Evolutionary conservation across 2,113 vertebrate genomes (phyloP), one percentile per base, ranked within the genome.

Genomic region (Ictalurus punctatus): DNA sequence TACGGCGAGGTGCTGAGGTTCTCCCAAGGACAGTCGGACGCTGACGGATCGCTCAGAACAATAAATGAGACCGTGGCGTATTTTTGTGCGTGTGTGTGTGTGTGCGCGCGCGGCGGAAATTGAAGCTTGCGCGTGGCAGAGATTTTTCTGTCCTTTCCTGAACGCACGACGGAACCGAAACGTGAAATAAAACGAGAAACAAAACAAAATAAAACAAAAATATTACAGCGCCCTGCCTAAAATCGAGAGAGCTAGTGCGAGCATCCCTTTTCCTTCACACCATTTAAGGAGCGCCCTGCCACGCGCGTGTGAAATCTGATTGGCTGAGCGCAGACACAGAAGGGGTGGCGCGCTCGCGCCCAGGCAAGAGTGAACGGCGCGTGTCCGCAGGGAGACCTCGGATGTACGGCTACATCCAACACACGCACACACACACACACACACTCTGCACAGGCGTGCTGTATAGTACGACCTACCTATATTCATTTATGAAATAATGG

Each of bases 241-340:
- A 30, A 63, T 37, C 86, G 74, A 65, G 80, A 82, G 84, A 83
- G 90, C 91, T 87, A 91, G 89, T 95, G 95, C 90, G 93, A 95
- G 94, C 94, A 93, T 93, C 94, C 91, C 94, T 93, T 96, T 94
- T 94, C 93, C 93, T 92, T 91, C 96, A 94, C 94, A 92, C 95
- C 95, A 96, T 97, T 96, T 97, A 97, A 94, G 96, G 94, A 93
- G 91, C 92, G 95, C 95, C 96, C 96, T 95, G 96, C 96, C 96
- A 96, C 94, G 94, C 87, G 88, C 94, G 94, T 94, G 94, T 94
- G 92, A 90, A 93, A 93, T 96, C 95, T 93, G 93, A 98, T 99
- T 98, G 98, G 97, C 95, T 96, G 93, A 91, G 71, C 88, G 86
- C 76, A 74, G 88, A 86, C 30, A 90, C 58, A 85, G 91, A 88